Evolutionary conservation across 1,140 invertebrate genomes (phyloP), one percentile per base, ranked within the genome.

Genomic region (Camponotus pennsylvanicus): DNA sequence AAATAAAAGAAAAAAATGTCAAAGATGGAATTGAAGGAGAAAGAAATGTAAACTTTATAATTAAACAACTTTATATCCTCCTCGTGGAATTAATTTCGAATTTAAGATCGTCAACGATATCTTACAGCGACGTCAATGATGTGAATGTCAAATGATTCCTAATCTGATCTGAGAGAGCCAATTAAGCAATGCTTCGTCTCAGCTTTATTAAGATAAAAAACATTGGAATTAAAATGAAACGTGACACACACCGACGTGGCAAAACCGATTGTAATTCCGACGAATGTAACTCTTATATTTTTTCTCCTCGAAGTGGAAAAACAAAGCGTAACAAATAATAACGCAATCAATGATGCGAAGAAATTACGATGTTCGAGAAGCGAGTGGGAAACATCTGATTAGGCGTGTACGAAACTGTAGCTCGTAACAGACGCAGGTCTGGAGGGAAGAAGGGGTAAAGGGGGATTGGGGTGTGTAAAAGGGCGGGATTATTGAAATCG

Each of bases 401-500:
- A 57, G 21, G 18, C 8, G 6, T 18, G 15, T 2, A n/a, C n/a
- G 3, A 61, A 59, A 76, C 7, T 40, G 55, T 57, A 13, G 18
- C 15, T 79, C 18, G 27, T 61, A 63, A 75, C 55, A 75, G 37
- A 63, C 34, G 40, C 27, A 42, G 18, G 9, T 27, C 27, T 15
- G n/a, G 5, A 9, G 21, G 37, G 27, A 11, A 11, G 18, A 2
- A 7, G 61, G 15, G 32, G 9, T 13, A 5, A 7, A 7, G 61
- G 5, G 32, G 32, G n/a, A 59, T 27, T 37, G 49, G 32, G 11
- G 7, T 40, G 52, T 49, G 18, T 11, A 21, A 79, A 82, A 73
- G 21, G 15, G 52, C 37, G 27, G 49, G 13, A 73, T 83, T 75
- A 83, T 83, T 83, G 40, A 83, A 83, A 83, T 75, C 69, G 13